A percentile compares a stretch with the other conserved stretches of the same genome.
phyloP scores from a whole-genome alignment of 2,888 invertebrate species.

The Euclidia mi region DNA sequence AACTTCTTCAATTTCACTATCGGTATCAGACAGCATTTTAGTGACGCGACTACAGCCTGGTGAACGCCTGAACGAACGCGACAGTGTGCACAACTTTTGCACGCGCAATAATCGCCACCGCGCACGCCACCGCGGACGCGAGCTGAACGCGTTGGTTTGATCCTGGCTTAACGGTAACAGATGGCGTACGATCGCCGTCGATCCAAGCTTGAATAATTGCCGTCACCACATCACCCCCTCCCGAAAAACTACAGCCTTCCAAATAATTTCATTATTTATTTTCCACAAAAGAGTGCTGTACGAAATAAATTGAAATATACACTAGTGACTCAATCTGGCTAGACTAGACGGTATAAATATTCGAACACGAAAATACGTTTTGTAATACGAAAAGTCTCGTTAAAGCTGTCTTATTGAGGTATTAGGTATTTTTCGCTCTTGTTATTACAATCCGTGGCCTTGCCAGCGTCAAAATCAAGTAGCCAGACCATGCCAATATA shows the following conservation, averaged over 20 bases:
- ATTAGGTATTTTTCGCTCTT: too few species aligned
- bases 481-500: too few species aligned
- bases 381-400: slow-evolving; percentile 40
- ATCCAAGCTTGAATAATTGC: slow-evolving; percentile 73
- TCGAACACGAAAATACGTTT: slow-evolving; percentile 62
- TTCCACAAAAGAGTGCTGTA: slow-evolving; percentile 61
- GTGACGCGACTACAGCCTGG: too few species aligned
- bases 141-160: too few species aligned
- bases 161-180: slow-evolving; percentile 74
- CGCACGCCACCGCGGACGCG: too few species aligned
- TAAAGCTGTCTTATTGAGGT: slow-evolving; percentile 22
- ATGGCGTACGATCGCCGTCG: slow-evolving; percentile 71
- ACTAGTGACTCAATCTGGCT: slow-evolving; percentile 38
- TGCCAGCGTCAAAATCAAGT: too few species aligned
- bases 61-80: too few species aligned
- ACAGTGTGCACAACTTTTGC: too few species aligned
- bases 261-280: slow-evolving; percentile 69
- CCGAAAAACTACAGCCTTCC: slow-evolving; percentile 57
- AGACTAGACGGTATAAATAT: slow-evolving; percentile 53
- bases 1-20: too few species aligned
- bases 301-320: slow-evolving; percentile 71
- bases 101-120: too few species aligned
- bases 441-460: too few species aligned
- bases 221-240: slow-evolving; percentile 68
- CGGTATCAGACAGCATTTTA: too few species aligned